Percentiles rank a stretch among this genome's conserved stretches.
These are phyloP conservation scores for Drosophila simulans DNA, from an alignment of 1,140 invertebrate species.

Conservation along the genomic window DNA sequence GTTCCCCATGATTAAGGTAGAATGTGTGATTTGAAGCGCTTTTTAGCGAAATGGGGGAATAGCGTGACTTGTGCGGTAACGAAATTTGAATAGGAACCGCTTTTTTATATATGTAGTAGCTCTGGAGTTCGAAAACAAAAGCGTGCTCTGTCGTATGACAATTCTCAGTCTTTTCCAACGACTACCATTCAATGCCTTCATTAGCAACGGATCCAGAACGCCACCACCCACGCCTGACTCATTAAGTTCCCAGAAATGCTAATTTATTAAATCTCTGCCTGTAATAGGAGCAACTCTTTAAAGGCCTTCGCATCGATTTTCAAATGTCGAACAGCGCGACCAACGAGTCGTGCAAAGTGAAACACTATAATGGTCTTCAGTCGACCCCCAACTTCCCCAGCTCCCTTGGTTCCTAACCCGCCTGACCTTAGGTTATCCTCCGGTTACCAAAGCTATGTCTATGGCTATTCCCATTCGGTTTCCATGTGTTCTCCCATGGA, in stretches of 20 bases:
- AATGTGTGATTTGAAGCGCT: conserved; percentile 35
- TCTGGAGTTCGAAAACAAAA: conserved; percentile 23
- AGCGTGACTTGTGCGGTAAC: conserved; percentile 39
- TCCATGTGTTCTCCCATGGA: conserved; percentile 30
- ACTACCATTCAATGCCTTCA: conserved; percentile 27
- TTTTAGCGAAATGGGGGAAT: conserved; percentile 30
- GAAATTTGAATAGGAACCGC: conserved; percentile 43
- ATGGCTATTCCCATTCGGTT: conserved; percentile 11
- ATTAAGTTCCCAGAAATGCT: conserved; percentile 37
- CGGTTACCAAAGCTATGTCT: conserved; percentile 50
- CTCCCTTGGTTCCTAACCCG: conserved; percentile 4
- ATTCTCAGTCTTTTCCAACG: conserved; percentile 16
- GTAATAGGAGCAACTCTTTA: conserved; percentile 47
- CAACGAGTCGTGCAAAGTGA: conserved; percentile 46
- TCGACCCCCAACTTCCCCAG: not conserved
- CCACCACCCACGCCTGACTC: conserved; percentile 33
- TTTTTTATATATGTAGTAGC: conserved; percentile 5
- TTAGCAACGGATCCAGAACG: conserved; percentile 28
- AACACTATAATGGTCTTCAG: conserved; percentile 33
- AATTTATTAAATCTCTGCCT: conserved; percentile 34
- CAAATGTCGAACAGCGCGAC: conserved; percentile 20
- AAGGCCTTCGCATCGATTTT: conserved; percentile 39
- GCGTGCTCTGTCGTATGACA: conserved; percentile 37
- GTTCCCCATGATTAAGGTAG: conserved; percentile 29
- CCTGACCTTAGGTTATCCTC: conserved; percentile 50